phyloP scores from a whole-genome alignment of 2,797 vertebrate genomes.

The Mormyrops attenuatus region DNA sequence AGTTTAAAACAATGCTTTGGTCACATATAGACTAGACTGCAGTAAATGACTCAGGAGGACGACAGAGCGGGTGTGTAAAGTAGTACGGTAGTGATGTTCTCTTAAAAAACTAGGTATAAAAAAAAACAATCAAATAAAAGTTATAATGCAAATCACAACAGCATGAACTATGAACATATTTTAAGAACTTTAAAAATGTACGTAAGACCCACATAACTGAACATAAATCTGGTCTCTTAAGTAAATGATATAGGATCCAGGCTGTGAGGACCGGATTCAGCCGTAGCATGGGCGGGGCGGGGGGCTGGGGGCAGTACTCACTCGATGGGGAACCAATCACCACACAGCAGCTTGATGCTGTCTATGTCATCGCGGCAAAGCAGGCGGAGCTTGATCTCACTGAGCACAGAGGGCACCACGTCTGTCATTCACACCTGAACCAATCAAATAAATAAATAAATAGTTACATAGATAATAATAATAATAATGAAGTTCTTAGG shows the following conservation, averaged over 20 bases:
- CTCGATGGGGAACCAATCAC: conserved; percentile 99
- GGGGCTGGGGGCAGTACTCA: conserved; percentile 52
- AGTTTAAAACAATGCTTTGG: background rate
- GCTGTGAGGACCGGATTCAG: background rate
- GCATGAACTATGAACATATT: background rate
- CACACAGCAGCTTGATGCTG: conserved; percentile 89
- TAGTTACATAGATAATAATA: background rate
- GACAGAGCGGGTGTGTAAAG: background rate
- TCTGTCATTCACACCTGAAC: conserved; percentile 98
- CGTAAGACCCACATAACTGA: background rate
- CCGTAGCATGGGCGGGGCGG: background rate
- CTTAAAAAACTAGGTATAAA: background rate
- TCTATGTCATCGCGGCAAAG: conserved; percentile 99
- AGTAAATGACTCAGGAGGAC: background rate
- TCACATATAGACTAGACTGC: background rate
- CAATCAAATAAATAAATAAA: background rate
- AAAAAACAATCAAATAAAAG: background rate
- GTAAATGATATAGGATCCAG: background rate
- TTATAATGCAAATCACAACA: background rate
- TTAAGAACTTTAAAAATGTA: background rate
- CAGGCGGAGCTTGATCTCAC: conserved; percentile 92
- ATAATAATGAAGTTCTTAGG: background rate
- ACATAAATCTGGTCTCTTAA: background rate
- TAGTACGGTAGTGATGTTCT: background rate
- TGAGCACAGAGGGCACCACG: conserved; percentile 87